Evolutionary conservation across 2,888 invertebrate species (phyloP).

Genomic region (Ichneumoninae sp.): DNA sequence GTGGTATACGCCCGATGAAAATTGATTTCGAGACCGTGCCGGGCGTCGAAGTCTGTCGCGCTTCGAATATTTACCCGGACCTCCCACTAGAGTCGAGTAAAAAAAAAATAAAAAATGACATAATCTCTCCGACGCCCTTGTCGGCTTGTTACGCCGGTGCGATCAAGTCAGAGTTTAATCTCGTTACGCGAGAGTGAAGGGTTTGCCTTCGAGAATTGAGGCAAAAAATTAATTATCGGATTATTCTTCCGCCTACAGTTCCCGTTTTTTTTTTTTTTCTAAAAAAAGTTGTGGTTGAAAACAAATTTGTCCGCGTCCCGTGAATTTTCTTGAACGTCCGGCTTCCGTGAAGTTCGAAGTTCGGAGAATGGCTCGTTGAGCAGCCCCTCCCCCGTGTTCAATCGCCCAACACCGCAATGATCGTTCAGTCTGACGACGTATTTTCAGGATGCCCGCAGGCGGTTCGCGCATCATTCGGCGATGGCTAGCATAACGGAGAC

Average conservation of each 20-base stretch:
- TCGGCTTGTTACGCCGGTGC: conserved; percentile 13
- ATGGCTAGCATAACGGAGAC: conserved; percentile 74
- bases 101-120: conserved; percentile 22
- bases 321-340: background rate
- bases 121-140: conserved; percentile 20
- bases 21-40: conserved; percentile 62
- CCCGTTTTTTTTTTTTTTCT: conserved; percentile 3
- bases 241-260: background rate
- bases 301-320: background rate
- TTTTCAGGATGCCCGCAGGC: conserved; percentile 72
- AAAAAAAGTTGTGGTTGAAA: background rate
- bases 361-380: background rate
- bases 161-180: conserved; percentile 8
- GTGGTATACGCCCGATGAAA: conserved; percentile 28
- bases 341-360: background rate
- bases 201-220: conserved; percentile 1
- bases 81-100: background rate
- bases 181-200: conserved; percentile 2
- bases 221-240: conserved; percentile 16
- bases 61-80: conserved; percentile 38
- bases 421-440: conserved; percentile 31
- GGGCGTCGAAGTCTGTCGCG: conserved; percentile 1
- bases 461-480: conserved; percentile 68
- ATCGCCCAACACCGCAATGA: conserved; percentile 10
- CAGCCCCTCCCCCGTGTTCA: background rate